Percentiles rank a stretch among this genome's conserved stretches.
Evolutionary conservation across 1,140 invertebrate genomes (phyloP).

Genomic region (Sesamia nonagrioides): DNA sequence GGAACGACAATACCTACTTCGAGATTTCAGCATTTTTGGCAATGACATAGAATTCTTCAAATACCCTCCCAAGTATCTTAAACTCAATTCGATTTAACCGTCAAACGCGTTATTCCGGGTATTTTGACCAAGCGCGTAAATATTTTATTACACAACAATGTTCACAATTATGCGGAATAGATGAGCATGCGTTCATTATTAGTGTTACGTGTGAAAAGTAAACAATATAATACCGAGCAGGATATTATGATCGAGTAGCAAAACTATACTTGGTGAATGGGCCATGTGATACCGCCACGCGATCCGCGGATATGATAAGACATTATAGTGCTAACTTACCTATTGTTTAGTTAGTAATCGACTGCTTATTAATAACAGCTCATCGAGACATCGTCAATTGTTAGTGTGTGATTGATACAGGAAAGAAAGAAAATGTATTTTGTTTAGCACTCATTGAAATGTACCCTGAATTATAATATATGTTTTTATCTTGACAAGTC

Average conservation of each 20-base stretch:
- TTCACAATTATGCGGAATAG: constrained; percentile 40
- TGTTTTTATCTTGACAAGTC: no score
- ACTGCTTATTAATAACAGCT: no score
- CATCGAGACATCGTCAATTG: background rate
- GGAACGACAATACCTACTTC: no score
- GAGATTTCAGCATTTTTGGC: background rate
- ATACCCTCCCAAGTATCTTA: background rate
- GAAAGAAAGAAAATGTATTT: background rate
- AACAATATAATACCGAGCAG: constrained; percentile 78
- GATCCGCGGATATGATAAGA: constrained; percentile 56
- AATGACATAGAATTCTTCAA: background rate
- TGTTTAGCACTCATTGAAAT: no score
- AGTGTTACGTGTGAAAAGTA: constrained; percentile 77
- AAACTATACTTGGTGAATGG: constrained; percentile 77
- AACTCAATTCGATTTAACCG: constrained; percentile 2
- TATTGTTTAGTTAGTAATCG: constrained; percentile 43
- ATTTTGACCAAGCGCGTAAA: background rate
- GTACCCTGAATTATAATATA: no score
- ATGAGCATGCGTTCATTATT: constrained; percentile 62
- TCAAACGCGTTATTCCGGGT: constrained; percentile 8
- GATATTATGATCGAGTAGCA: constrained; percentile 81
- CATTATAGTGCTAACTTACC: constrained; percentile 23
- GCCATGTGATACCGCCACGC: constrained; percentile 58
- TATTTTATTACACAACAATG: constrained; percentile 40
- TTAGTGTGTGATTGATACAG: background rate